Evolutionary conservation across 2,113 vertebrate genomes (phyloP).

Genomic region (Pelodiscus sinensis): DNA sequence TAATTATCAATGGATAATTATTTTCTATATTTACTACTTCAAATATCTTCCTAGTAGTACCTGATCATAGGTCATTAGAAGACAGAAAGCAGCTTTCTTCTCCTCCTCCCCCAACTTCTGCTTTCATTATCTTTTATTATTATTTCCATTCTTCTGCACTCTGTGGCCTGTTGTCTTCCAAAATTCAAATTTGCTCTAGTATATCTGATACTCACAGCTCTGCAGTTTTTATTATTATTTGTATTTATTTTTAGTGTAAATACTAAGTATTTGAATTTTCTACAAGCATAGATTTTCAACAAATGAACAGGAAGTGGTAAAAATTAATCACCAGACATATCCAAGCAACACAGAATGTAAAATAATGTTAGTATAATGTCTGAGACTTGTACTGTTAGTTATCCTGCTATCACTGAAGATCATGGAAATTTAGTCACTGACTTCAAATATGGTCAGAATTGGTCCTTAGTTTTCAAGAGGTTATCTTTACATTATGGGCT

Average conservation of each 20-base stretch:
- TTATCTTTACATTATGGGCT: neutral
- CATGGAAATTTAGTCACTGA: neutral
- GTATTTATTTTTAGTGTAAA: neutral
- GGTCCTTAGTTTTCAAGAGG: neutral
- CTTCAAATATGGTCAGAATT: neutral
- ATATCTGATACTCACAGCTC: neutral
- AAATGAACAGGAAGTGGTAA: neutral
- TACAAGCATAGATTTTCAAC: neutral
- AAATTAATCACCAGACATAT: neutral
- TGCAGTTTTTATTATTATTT: neutral
- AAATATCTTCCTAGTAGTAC: neutral
- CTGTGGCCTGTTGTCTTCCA: neutral
- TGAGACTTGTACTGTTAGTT: neutral
- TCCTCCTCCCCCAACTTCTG: neutral
- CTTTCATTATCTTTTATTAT: neutral
- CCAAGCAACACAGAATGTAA: neutral
- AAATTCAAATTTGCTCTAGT: neutral
- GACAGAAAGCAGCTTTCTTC: neutral
- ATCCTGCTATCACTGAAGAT: neutral
- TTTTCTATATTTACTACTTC: neutral
- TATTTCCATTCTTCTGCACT: neutral
- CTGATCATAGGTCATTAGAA: neutral
- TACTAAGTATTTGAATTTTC: neutral
- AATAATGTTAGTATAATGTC: neutral
- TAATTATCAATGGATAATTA: neutral